Percentiles rank a stretch among this genome's conserved stretches.
phyloP scores from a whole-genome alignment of 2,113 vertebrate genomes.

The Gracilinanus agilis region DNA sequence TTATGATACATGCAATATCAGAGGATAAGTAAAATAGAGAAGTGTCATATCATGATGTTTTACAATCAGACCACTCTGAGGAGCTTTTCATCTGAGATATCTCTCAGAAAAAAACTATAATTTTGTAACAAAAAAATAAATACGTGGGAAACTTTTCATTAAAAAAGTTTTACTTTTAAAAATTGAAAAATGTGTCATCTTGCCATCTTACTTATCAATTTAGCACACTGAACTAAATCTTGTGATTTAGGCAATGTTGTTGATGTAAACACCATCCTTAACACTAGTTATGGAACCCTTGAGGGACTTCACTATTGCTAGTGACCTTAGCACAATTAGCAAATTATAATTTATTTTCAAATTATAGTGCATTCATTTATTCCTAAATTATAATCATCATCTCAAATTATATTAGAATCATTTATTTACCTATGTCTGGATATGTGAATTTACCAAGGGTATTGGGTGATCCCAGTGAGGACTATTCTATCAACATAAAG shows the following conservation, averaged over 20 bases:
- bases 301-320: background rate
- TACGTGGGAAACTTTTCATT: background rate
- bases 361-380: background rate
- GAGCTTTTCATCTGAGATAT: background rate
- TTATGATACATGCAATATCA: background rate
- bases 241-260: background rate
- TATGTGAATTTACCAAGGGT: background rate
- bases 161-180: background rate
- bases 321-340: background rate
- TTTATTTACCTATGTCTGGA: background rate
- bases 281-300: background rate
- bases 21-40: background rate
- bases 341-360: background rate
- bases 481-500: background rate
- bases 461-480: background rate
- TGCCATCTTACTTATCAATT: background rate
- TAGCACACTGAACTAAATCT: background rate
- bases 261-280: background rate
- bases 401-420: background rate
- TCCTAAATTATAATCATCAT: background rate
- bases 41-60: background rate
- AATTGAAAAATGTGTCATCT: background rate
- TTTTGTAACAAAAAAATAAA: background rate
- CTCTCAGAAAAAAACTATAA: background rate
- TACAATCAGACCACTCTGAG: background rate